These are phyloP conservation scores for Sander vitreus DNA, from an alignment of 2,113 vertebrate species.

Conservation along the genomic window DNA sequence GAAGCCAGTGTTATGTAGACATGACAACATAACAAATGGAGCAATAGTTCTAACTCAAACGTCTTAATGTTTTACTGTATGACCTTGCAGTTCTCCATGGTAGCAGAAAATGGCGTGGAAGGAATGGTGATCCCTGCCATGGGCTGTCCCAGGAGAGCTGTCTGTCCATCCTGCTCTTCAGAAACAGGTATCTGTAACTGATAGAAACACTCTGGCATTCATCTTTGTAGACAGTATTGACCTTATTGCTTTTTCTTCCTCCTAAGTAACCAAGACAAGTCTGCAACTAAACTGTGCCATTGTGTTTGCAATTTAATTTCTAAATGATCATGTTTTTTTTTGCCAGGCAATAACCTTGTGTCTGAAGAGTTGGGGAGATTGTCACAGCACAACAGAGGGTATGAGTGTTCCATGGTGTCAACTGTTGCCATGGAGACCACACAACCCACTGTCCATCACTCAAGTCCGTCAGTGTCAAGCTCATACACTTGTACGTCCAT, in stretches of 20 bases:
- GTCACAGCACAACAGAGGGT: slow-evolving; percentile 64
- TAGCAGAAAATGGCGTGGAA: slow-evolving; percentile 75
- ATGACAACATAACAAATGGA: neutral
- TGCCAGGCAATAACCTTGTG: slow-evolving; percentile 57
- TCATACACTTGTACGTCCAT: slow-evolving; percentile 52
- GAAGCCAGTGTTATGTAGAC: neutral
- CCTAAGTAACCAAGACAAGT: neutral
- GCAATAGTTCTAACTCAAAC: neutral
- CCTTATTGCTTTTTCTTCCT: neutral
- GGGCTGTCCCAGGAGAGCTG: slow-evolving; percentile 71
- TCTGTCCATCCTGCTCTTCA: slow-evolving; percentile 75
- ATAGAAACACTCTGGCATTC: neutral
- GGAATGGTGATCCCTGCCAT: slow-evolving; percentile 48
- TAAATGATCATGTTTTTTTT: neutral
- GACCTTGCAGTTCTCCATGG: slow-evolving; percentile 81
- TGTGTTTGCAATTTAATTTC: neutral
- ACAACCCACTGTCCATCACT: neutral
- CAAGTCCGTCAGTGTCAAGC: slow-evolving; percentile 38
- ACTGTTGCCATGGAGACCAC: slow-evolving; percentile 41
- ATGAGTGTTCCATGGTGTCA: slow-evolving; percentile 56
- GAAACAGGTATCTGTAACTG: slow-evolving; percentile 76
- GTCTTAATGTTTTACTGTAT: accelerated
- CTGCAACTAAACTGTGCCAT: neutral
- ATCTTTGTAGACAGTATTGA: neutral
- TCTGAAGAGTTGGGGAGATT: slow-evolving; percentile 50